A percentile compares a stretch with the other conserved stretches of the same genome.
Conservation (phyloP, 2,797 vertebrate species). For the Molossus molossus region DNA sequence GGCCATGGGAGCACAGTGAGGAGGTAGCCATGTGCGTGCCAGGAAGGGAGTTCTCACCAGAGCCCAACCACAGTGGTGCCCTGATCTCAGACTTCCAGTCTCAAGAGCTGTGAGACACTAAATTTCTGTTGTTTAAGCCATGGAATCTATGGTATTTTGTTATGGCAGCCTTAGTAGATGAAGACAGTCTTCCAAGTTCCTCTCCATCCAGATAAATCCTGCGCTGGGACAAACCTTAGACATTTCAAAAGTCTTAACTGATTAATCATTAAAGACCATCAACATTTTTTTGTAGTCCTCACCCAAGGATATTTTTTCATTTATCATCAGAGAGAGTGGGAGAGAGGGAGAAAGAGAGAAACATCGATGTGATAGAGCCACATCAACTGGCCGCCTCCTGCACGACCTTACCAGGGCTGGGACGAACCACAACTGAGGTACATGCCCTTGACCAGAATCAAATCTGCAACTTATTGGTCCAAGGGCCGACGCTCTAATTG, state of each 20-base stretch:
- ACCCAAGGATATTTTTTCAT: no score
- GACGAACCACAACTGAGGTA: no score
- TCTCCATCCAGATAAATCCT: constrained; percentile 7
- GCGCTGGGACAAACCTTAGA: background rate
- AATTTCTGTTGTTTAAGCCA: background rate
- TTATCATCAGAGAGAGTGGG: no score
- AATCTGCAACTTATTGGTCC: no score
- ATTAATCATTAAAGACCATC: background rate
- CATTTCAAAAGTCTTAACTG: constrained; percentile 52
- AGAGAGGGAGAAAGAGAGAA: no score
- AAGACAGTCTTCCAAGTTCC: background rate
- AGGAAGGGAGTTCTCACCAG: background rate
- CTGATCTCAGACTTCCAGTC: background rate
- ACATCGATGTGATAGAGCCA: no score
- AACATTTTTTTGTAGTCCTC: background rate
- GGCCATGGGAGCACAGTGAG: background rate
- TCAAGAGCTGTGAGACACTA: background rate
- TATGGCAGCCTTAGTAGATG: background rate
- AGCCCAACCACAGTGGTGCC: background rate
- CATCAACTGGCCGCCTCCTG: no score
- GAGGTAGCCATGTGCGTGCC: background rate
- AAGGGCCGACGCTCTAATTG: no score
- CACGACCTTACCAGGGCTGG: no score
- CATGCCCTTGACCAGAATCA: no score
- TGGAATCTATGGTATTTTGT: background rate